Conservation (phyloP, 2,113 vertebrate genomes). For the Dicerorhinus sumatrensis region DNA sequence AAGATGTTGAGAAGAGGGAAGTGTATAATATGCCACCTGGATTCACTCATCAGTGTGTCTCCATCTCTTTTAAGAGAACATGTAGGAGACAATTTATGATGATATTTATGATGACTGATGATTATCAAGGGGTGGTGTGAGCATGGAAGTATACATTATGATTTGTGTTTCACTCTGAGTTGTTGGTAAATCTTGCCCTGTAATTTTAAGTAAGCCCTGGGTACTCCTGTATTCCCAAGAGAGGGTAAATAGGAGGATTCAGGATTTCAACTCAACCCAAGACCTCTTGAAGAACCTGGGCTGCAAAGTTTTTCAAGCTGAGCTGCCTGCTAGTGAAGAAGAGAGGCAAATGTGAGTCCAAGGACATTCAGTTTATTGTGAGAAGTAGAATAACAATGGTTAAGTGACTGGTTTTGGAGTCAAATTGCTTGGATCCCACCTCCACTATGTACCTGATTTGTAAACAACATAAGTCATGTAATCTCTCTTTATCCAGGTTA, state of each 20-base stretch:
- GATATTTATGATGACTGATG: neutral
- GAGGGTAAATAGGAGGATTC: neutral
- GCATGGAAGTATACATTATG: neutral
- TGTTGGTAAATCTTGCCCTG: neutral
- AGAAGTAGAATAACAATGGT: neutral
- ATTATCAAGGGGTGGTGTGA: neutral
- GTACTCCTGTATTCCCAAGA: neutral
- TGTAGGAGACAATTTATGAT: neutral
- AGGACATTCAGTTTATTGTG: neutral
- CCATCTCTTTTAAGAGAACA: neutral
- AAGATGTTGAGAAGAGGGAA: neutral
- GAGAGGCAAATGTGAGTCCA: neutral
- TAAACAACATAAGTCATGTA: neutral
- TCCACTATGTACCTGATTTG: neutral
- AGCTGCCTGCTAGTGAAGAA: neutral
- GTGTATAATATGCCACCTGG: neutral
- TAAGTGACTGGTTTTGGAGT: neutral
- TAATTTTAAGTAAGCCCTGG: neutral
- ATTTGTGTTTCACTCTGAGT: neutral
- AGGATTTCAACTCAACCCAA: neutral
- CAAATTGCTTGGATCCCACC: neutral
- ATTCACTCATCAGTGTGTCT: neutral
- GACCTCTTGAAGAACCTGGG: neutral
- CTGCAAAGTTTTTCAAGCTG: neutral
- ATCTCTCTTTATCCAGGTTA: neutral